Percentiles rank a stretch among this genome's conserved stretches.
phyloP scores from a whole-genome alignment of 2,888 invertebrate species.

The Galerucella calmariensis region DNA sequence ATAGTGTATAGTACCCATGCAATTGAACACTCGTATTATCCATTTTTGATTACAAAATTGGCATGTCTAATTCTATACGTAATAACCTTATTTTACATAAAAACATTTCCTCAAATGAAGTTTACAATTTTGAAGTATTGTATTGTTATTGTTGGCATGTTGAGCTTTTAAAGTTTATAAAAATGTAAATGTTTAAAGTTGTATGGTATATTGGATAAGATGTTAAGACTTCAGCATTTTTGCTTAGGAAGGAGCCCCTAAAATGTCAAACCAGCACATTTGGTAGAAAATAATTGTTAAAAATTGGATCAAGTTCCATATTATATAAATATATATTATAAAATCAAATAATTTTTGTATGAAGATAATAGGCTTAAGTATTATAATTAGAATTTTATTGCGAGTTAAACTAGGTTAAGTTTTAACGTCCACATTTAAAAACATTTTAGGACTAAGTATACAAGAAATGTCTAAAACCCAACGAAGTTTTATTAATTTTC shows the following conservation, averaged over 20 bases:
- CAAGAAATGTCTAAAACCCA: neutral
- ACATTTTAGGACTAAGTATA: neutral
- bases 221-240: neutral
- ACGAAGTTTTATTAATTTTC: neutral
- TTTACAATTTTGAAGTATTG: neutral
- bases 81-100: too few species aligned
- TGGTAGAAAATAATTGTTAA: neutral
- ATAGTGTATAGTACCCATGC: too few species aligned
- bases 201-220: neutral
- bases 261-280: neutral
- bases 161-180: neutral
- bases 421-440: conserved; percentile 18
- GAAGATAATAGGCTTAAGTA: conserved; percentile 1
- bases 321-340: neutral
- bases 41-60: too few species aligned
- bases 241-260: neutral
- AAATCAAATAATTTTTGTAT: conserved; percentile 18
- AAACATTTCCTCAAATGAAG: neutral
- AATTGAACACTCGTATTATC: too few species aligned
- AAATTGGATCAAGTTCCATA: neutral
- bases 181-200: neutral
- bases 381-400: conserved; percentile 8
- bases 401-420: conserved; percentile 3
- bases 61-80: too few species aligned
- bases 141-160: neutral